Percentiles rank a stretch among this genome's conserved stretches.
phyloP scores from a whole-genome alignment of 2,797 vertebrate genomes.

The Onychomys leucogaster region DNA sequence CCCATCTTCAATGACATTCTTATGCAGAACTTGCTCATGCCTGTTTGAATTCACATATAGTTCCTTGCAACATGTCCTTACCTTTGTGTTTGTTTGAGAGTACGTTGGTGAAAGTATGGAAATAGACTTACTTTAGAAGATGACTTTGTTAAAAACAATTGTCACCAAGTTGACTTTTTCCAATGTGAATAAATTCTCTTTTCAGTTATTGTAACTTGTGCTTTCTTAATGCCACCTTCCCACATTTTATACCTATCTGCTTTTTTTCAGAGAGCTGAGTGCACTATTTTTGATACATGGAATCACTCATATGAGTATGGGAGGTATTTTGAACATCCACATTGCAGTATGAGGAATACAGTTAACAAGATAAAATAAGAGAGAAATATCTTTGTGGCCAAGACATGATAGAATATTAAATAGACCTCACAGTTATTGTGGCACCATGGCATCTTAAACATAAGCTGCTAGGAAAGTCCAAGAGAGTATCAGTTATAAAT shows the following conservation, averaged over 20 bases:
- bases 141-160: conserved; percentile 70
- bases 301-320: background rate
- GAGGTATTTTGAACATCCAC: background rate
- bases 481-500: background rate
- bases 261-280: background rate
- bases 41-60: conserved; percentile 10
- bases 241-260: background rate
- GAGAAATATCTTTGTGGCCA: background rate
- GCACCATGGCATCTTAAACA: background rate
- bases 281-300: background rate
- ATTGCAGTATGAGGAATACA: background rate
- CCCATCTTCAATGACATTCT: background rate
- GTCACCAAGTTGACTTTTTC: conserved; percentile 49
- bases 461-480: background rate
- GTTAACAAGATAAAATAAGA: background rate
- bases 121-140: conserved; percentile 60
- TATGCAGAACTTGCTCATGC: background rate
- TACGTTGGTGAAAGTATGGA: conserved; percentile 59
- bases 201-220: conserved; percentile 23
- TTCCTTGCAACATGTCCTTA: conserved; percentile 14
- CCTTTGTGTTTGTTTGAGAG: conserved; percentile 45
- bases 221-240: conserved; percentile 5
- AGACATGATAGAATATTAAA: background rate
- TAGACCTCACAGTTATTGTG: background rate
- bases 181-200: conserved; percentile 10